These are phyloP conservation scores for Neocloeon triangulifer DNA, from an alignment of 1,140 invertebrate species.

Conservation along the genomic window DNA sequence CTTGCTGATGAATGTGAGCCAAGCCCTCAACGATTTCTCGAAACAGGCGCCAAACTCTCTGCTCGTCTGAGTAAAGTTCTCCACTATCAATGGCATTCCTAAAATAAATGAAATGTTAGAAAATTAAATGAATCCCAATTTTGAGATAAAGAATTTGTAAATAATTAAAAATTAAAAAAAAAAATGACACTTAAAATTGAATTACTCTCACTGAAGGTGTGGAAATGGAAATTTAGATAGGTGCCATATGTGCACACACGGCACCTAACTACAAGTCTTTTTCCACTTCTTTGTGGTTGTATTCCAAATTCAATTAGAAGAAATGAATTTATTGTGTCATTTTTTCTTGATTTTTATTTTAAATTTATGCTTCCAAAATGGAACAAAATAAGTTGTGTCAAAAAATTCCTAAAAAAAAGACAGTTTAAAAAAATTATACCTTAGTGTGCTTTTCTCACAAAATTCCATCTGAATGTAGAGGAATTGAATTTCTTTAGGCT, in stretches of 20 bases:
- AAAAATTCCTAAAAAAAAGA: neutral
- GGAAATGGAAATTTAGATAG: too few relatives aligned
- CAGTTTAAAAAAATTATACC: constrained; percentile 17
- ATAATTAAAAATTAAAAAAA: constrained; percentile 1
- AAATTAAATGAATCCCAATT: neutral
- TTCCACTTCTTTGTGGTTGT: too few relatives aligned
- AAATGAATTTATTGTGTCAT: neutral
- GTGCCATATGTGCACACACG: too few relatives aligned
- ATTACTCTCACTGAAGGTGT: too few relatives aligned
- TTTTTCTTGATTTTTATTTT: neutral
- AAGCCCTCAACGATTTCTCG: constrained; percentile 78
- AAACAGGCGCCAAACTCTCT: constrained; percentile 76
- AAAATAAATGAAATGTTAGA: constrained; percentile 8
- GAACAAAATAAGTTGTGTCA: neutral
- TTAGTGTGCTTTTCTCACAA: constrained; percentile 66
- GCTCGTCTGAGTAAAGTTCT: constrained; percentile 50
- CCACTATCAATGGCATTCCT: constrained; percentile 67
- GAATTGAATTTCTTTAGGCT: constrained; percentile 26
- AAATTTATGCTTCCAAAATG: constrained; percentile 1
- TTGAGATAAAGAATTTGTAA: neutral
- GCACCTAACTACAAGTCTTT: too few relatives aligned
- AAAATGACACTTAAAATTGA: constrained; percentile 5
- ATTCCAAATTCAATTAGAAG: neutral
- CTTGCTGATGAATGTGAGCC: constrained; percentile 80
- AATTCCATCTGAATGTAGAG: constrained; percentile 90